Evolutionary conservation across 1,140 invertebrate genomes (phyloP), one percentile per base, ranked within the genome.

Genomic region (Laupala kohalensis): DNA sequence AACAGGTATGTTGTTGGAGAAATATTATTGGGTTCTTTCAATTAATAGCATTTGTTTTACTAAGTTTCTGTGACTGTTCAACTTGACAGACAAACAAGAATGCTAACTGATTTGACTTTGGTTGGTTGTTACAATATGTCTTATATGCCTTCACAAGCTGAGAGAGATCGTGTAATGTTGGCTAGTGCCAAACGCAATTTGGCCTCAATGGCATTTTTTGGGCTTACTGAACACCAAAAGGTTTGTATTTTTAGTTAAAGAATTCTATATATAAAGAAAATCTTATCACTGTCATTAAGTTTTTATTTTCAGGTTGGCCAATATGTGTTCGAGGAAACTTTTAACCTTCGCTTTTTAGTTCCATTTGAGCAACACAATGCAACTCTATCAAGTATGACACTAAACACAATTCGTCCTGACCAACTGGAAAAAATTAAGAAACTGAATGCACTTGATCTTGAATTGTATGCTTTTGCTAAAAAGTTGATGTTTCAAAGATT

Each of bases 251-350:
- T 62, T 19, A 12, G 9, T 62, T 12, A 12, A 12, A 62, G 9
- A 12, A 62, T 62, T 62, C 9, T 62, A 12, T 12, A 12, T 62
- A 62, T 62, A 12, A 62, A 12, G 9, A 62, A 12, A 12, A 62
- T 65, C 9, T 65, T 65, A 15, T 26, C 5, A 6, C 19, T 67
- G 26, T 23, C 3, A 6, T 28, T 15, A 67, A 15, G 2, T 65
- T 65, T 12, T 3, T 65, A 25, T 65, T 15, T 70, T 19, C 23
- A 91, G 86, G 90, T 93, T 73, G 94, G 93, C 28, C 97, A 99
- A 80, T 95, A 95, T 78, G 89, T 98, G 62, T 99, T 99, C 81
- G 96, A 99, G 80, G 90, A 95, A 81, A 97, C 94, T n/a, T 99
- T 99, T 80, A 91, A 93, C 79, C 84, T 99, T 77, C 86, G 91